These are phyloP conservation scores for Eueides isabella DNA, from an alignment of 1,140 invertebrate species.

Conservation along the genomic window DNA sequence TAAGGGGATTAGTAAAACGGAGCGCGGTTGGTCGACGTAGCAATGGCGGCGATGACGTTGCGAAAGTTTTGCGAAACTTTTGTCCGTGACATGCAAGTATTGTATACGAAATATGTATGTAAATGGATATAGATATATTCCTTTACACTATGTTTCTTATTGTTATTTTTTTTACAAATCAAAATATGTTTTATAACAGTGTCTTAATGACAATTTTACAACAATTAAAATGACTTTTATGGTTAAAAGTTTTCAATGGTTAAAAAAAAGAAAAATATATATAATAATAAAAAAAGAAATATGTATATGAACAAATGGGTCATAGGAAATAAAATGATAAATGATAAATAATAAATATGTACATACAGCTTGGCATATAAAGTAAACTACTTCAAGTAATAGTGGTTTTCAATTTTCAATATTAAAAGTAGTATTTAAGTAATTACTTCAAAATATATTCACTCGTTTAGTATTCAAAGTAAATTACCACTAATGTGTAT, in stretches of 20 bases:
- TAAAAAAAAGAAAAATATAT: background rate
- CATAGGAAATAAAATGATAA: background rate
- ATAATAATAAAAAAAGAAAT: background rate
- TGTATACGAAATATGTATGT: conserved; percentile 11
- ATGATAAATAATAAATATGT: conserved; percentile 1
- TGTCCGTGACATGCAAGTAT: background rate
- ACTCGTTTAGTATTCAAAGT: background rate
- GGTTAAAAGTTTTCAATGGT: background rate
- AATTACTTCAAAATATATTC: background rate
- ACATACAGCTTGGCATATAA: background rate
- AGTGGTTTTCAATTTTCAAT: conserved; percentile 1
- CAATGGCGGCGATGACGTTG: conserved; percentile 68
- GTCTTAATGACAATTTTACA: background rate
- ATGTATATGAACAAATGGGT: background rate
- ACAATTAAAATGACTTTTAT: background rate
- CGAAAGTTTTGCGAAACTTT: conserved; percentile 51
- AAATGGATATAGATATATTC: background rate
- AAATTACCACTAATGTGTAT: background rate
- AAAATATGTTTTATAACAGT: too few relatives aligned
- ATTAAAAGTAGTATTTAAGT: background rate
- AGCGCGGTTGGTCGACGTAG: conserved; percentile 54
- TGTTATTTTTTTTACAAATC: too few relatives aligned
- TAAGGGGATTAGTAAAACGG: conserved; percentile 63
- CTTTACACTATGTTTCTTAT: too few relatives aligned
- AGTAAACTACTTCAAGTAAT: too few relatives aligned